Evolutionary conservation across 2,113 vertebrate genomes (phyloP).

Genomic region (Setophaga petechia): DNA sequence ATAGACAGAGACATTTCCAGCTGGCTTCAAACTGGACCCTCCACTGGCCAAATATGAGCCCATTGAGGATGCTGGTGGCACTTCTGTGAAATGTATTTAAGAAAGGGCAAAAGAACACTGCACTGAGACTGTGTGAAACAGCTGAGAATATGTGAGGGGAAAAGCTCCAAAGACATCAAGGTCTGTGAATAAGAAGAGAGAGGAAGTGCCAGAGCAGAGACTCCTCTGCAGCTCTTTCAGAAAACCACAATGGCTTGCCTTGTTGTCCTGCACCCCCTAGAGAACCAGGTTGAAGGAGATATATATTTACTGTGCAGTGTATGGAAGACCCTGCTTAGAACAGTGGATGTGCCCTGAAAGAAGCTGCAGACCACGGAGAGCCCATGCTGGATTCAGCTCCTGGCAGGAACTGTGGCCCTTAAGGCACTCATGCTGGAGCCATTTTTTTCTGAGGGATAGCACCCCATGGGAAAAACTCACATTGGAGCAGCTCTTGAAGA

Average conservation of each 20-base stretch:
- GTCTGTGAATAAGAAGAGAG: neutral
- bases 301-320: neutral
- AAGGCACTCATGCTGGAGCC: neutral
- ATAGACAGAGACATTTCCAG: neutral
- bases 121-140: neutral
- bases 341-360: neutral
- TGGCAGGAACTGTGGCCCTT: neutral
- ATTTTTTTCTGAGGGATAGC: neutral
- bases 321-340: accelerated
- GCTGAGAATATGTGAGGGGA: neutral
- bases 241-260: neutral
- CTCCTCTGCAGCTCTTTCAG: neutral
- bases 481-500: neutral
- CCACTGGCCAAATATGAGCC: neutral
- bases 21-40: neutral
- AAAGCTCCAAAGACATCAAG: neutral
- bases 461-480: neutral
- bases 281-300: neutral
- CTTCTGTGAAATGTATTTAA: neutral
- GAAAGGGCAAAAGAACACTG: neutral
- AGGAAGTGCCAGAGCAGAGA: neutral
- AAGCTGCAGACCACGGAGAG: neutral
- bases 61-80: neutral
- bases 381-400: neutral
- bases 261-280: neutral